Base-by-base conservation (phyloP, 1,140 invertebrate genomes). In the Listronotus bonariensis region DNA sequence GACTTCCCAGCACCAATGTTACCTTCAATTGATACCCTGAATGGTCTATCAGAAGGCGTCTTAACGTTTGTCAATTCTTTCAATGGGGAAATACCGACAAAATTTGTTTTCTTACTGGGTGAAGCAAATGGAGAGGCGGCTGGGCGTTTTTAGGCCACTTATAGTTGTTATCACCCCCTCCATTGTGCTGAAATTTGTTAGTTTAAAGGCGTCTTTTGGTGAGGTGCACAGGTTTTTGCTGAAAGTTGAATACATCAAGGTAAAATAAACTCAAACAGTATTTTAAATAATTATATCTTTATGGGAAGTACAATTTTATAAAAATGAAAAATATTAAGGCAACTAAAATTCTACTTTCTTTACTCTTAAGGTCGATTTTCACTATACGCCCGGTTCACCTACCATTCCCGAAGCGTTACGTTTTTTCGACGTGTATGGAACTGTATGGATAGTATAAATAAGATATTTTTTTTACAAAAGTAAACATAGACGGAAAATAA, bases 1-100 rank as follows among this genome's bases (percentile, higher is more conserved):
- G 93, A 95, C 81, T 97, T 97, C 5, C 94, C 95, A 77, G 92
- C 92, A 32, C 93, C 93, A 74, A 97, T 96, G 77, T 97, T 97
- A 26, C 95, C 95, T 78, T 97, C 94, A 11, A 97, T 88, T n/a
- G 92, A 87, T 8, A 96, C 89, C 18, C 72, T 62, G 61, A 78
- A 78, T 10, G 77, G 74, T 26, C 77, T 65, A 62, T 77, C 70
- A n/a, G 67, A 60, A 0, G 72, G 72, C 17, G 74, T 71, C 56
- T 68, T 68, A 17, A 76, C 73, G 48, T 71, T 73, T 18, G 68
- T 73, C 20, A 74, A 52, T 42, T 72, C 62, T 59, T 72, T 75
- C 14, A 70, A 12, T 10, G 73, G 70, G 5, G 74, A 70, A 34
- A 76, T 69, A 3, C 71, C 72, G 0, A 7, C 89, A 89, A 71